These are phyloP conservation scores for Helostoma temminkii DNA, from an alignment of 2,797 vertebrate species.

Conservation along the genomic window DNA sequence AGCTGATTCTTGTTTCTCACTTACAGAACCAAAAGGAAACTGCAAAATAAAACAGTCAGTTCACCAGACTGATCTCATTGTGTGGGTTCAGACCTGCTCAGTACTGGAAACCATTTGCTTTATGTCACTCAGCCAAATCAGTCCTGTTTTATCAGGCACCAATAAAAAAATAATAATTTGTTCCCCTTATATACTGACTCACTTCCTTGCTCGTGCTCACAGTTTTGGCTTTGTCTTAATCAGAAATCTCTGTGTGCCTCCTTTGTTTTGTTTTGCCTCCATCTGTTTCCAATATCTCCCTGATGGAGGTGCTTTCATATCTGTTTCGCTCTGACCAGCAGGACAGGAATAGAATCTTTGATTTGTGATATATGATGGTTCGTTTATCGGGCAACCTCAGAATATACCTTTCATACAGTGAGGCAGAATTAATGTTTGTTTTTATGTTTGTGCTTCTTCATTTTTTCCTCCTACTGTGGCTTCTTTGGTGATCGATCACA, in stretches of 20 bases:
- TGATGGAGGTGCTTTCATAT: constrained; percentile 18
- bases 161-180: background rate
- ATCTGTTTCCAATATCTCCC: constrained; percentile 49
- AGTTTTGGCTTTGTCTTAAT: background rate
- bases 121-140: background rate
- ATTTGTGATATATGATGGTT: background rate
- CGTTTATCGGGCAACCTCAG: background rate
- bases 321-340: background rate
- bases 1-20: no score
- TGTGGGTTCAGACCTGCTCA: no score
- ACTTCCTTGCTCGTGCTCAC: background rate
- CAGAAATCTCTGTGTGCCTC: background rate
- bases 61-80: no score
- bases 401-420: background rate
- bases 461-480: no score
- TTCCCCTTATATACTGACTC: constrained; percentile 16
- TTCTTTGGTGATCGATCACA: background rate
- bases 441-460: no score
- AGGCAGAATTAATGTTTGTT: background rate
- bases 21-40: no score
- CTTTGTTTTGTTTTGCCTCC: constrained; percentile 25
- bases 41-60: no score
- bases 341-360: background rate
- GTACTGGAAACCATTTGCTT: background rate
- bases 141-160: background rate